These are phyloP conservation scores for Macquaria ambigua DNA, from an alignment of 2,113 vertebrate species.

Conservation along the genomic window DNA sequence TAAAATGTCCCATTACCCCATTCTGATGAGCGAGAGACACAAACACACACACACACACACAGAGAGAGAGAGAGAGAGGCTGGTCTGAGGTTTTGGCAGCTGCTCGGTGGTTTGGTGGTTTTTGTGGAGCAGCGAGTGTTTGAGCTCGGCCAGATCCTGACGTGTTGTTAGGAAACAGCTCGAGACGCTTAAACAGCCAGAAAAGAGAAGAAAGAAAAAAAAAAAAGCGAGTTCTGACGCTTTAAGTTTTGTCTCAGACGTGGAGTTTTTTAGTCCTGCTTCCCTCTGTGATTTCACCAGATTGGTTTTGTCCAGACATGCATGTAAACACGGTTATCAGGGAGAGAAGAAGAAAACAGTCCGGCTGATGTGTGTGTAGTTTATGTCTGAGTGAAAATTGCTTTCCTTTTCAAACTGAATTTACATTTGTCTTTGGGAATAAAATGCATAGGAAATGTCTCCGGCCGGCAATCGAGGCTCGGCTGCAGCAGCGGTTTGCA, in stretches of 20 bases:
- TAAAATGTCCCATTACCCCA: conserved; percentile 57
- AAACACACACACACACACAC: background rate
- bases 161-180: conserved; percentile 57
- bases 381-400: conserved; percentile 64
- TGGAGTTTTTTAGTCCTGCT: background rate
- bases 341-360: background rate
- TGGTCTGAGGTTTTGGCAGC: conserved; percentile 47
- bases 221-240: background rate
- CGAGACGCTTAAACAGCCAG: conserved; percentile 33
- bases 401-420: conserved; percentile 69
- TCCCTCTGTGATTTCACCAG: conserved; percentile 57
- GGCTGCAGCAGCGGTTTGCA: conserved; percentile 22
- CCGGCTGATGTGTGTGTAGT: conserved; percentile 2
- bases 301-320: conserved; percentile 61
- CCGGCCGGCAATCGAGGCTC: conserved; percentile 39
- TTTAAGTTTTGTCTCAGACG: conserved; percentile 14
- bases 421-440: conserved; percentile 65
- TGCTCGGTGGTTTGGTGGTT: background rate
- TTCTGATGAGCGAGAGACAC: conserved; percentile 28
- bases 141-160: conserved; percentile 39
- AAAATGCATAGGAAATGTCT: conserved; percentile 65
- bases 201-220: background rate
- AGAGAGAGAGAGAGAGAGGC: background rate
- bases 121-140: conserved; percentile 19
- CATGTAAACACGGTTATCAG: conserved; percentile 72